Percentiles rank a stretch among this genome's conserved stretches.
phyloP scores from a whole-genome alignment of 2,888 invertebrate species.

The Diloba caeruleocephala region DNA sequence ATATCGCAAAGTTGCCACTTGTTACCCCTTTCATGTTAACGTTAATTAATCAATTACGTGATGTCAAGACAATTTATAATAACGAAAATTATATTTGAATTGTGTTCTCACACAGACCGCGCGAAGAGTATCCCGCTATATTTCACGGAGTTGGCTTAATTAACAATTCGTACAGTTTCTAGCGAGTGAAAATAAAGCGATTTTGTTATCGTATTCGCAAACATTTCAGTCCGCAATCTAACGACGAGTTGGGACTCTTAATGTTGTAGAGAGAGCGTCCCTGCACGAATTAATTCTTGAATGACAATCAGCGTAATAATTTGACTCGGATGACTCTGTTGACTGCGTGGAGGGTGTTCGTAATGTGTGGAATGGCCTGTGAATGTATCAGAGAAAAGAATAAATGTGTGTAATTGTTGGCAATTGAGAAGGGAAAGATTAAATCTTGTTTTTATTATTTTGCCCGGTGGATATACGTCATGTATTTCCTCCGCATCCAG shows the following conservation, averaged over 20 bases:
- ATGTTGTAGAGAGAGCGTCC: slow-evolving; percentile 21
- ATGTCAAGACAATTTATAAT: slow-evolving; percentile 68
- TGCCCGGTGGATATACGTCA: no score
- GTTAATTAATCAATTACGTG: slow-evolving; percentile 58
- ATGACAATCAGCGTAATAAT: slow-evolving; percentile 30
- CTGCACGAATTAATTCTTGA: slow-evolving; percentile 16
- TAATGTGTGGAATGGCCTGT: no score
- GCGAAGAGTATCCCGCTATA: slow-evolving; percentile 33
- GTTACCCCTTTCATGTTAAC: slow-evolving; percentile 54
- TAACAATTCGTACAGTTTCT: slow-evolving; percentile 67
- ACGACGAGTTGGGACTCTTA: slow-evolving; percentile 19
- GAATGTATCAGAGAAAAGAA: slow-evolving; percentile 1
- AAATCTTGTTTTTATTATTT: no score
- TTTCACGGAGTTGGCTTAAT: slow-evolving; percentile 67
- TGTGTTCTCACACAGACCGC: slow-evolving; percentile 32
- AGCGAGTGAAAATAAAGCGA: slow-evolving; percentile 67
- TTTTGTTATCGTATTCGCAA: slow-evolving; percentile 72
- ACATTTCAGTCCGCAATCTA: slow-evolving; percentile 64
- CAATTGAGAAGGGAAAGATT: no score
- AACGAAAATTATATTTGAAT: slow-evolving; percentile 60
- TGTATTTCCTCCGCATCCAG: no score
- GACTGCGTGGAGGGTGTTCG: slow-evolving; percentile 6
- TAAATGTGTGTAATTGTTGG: no score
- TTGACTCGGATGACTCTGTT: slow-evolving; percentile 10
- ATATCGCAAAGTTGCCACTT: slow-evolving; percentile 57